Evolutionary conservation across 2,888 invertebrate species (phyloP).

Genomic region (Acleris emargana): DNA sequence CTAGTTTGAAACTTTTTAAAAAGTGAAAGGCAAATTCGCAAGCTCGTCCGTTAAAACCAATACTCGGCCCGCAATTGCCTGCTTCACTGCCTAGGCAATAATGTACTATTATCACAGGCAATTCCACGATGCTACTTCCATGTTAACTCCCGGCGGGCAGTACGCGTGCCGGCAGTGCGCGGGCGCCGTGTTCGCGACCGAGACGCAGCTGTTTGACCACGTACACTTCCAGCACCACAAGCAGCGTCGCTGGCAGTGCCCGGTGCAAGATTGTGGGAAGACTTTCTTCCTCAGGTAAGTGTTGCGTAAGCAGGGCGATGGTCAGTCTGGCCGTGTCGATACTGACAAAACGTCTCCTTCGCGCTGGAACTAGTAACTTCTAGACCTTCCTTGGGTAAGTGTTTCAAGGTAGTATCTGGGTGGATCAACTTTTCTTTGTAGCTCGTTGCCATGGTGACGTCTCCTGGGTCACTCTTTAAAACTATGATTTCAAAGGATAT

Average conservation of each 20-base stretch:
- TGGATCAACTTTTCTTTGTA: too few relatives aligned
- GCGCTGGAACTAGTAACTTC: too few relatives aligned
- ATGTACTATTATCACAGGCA: conserved; percentile 67
- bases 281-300: conserved; percentile 70
- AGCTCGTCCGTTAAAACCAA: too few relatives aligned
- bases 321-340: neutral
- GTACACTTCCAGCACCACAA: conserved; percentile 76
- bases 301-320: neutral
- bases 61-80: too few relatives aligned
- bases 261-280: conserved; percentile 68
- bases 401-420: too few relatives aligned
- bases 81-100: too few relatives aligned
- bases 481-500: too few relatives aligned
- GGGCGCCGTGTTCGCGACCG: conserved; percentile 57
- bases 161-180: conserved; percentile 64
- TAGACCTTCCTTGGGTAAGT: too few relatives aligned
- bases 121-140: conserved; percentile 61
- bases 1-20: too few relatives aligned
- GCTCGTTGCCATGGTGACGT: too few relatives aligned
- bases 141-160: conserved; percentile 51
- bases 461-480: too few relatives aligned
- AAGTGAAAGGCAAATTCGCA: too few relatives aligned
- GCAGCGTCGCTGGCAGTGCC: conserved; percentile 72
- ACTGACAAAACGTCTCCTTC: neutral
- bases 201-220: conserved; percentile 79